Evolutionary conservation across 1,140 invertebrate genomes (phyloP).

Genomic region (Thalassaphorura encarpata): DNA sequence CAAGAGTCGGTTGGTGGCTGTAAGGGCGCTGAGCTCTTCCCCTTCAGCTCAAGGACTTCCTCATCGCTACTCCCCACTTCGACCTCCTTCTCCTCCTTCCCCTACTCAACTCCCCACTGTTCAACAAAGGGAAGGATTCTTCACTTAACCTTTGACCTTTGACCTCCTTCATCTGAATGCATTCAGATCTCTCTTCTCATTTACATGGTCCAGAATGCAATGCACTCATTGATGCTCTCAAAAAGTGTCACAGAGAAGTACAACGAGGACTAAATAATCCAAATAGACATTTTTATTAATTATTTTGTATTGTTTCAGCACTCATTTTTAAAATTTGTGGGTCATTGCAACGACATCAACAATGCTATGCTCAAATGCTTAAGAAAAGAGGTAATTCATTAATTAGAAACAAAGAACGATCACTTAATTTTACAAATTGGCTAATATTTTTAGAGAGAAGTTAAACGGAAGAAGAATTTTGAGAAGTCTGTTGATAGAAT

Average conservation of each 20-base stretch:
- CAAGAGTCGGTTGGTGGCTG: constrained; percentile 24
- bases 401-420: background rate
- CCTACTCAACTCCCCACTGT: constrained; percentile 27
- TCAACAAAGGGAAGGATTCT: constrained; percentile 31
- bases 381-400: constrained; percentile 14
- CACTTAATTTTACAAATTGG: background rate
- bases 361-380: constrained; percentile 13
- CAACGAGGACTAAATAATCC: background rate
- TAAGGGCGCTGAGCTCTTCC: constrained; percentile 18
- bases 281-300: background rate
- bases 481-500: too few species aligned
- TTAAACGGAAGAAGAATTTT: constrained; percentile 5
- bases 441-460: constrained; percentile 8
- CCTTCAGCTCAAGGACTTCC: constrained; percentile 12
- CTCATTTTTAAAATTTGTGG: constrained; percentile 9
- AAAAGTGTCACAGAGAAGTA: constrained; percentile 19
- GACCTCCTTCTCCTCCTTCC: constrained; percentile 28
- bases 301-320: constrained; percentile 7
- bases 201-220: constrained; percentile 18
- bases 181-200: constrained; percentile 20
- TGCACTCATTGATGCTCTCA: constrained; percentile 16
- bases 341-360: constrained; percentile 16
- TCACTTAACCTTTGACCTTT: too few species aligned
- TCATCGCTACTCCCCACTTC: background rate
- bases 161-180: too few species aligned